Evolutionary conservation across 2,113 vertebrate species (phyloP).

Genomic region (Falcunculus frontatus): DNA sequence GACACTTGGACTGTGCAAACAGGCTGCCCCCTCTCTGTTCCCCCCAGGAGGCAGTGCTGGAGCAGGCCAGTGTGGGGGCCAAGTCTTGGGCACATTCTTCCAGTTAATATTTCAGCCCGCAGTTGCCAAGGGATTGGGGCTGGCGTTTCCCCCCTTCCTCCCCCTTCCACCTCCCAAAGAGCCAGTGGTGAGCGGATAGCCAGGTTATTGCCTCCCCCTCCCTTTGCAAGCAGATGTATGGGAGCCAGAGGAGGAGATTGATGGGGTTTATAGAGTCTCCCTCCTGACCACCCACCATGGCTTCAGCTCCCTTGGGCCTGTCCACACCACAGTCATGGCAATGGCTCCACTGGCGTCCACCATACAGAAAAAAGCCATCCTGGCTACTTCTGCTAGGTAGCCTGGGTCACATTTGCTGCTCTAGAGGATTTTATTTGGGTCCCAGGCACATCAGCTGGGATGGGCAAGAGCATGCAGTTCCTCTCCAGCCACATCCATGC

Average conservation of each 20-base stretch:
- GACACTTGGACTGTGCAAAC: constrained; percentile 69
- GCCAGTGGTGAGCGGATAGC: constrained; percentile 1
- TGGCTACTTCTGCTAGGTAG: not conserved
- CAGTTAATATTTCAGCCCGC: constrained; percentile 72
- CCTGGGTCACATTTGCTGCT: not conserved
- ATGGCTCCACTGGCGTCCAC: not conserved
- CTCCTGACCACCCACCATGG: constrained; percentile 48
- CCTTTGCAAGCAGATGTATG: constrained; percentile 47
- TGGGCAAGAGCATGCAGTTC: not conserved
- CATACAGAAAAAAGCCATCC: not conserved
- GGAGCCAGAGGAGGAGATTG: constrained; percentile 43
- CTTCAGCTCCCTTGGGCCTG: not conserved
- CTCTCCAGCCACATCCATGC: not conserved
- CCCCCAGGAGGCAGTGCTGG: constrained; percentile 22
- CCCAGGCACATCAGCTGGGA: not conserved
- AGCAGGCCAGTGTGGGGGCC: constrained; percentile 22
- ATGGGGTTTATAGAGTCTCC: constrained; percentile 48
- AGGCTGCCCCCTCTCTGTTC: constrained; percentile 9
- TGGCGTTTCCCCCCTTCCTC: constrained; percentile 70
- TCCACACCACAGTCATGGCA: not conserved
- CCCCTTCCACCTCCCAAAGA: constrained; percentile 52
- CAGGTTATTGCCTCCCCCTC: constrained; percentile 55
- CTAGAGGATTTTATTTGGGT: not conserved
- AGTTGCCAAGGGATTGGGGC: constrained; percentile 67
- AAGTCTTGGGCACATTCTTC: constrained; percentile 68